phyloP scores from a whole-genome alignment of 1,140 invertebrate genomes.

The Adelges cooleyi region DNA sequence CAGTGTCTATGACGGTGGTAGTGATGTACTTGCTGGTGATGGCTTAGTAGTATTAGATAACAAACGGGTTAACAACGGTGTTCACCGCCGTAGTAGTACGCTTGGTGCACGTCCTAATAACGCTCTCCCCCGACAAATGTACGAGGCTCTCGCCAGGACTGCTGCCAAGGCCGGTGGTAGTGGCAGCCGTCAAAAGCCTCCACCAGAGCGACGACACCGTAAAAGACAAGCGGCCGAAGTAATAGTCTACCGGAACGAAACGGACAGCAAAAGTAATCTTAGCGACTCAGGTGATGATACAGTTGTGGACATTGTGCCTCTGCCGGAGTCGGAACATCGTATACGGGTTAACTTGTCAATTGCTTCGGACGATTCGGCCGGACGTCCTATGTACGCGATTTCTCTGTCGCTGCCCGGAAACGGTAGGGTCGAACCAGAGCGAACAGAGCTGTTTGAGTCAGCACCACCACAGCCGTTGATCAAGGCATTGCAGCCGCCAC shows the following conservation, averaged over 20 bases:
- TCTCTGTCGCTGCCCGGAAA: not conserved
- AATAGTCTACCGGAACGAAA: conserved; percentile 8
- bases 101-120: not conserved
- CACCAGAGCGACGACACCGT: not conserved
- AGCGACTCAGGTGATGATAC: not conserved
- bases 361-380: conserved; percentile 44
- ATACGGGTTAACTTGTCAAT: conserved; percentile 49
- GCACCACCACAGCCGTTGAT: conserved; percentile 33
- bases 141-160: conserved; percentile 1
- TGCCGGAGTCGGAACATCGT: not conserved
- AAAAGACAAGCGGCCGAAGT: not conserved
- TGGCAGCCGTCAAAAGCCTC: not conserved
- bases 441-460: conserved; percentile 22
- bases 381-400: not conserved
- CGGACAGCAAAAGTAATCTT: no score
- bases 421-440: not conserved
- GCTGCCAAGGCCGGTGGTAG: no score
- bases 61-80: not conserved
- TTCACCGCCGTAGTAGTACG: not conserved
- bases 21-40: not conserved
- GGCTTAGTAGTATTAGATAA: not conserved
- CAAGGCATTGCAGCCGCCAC: conserved; percentile 35
- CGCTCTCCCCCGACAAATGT: conserved; percentile 4
- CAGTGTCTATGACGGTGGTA: not conserved
- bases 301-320: not conserved